Evolutionary conservation across 2,888 invertebrate species (phyloP), one percentile per base, ranked within the genome.

Genomic region (Liopterus haemorrhoidalis): DNA sequence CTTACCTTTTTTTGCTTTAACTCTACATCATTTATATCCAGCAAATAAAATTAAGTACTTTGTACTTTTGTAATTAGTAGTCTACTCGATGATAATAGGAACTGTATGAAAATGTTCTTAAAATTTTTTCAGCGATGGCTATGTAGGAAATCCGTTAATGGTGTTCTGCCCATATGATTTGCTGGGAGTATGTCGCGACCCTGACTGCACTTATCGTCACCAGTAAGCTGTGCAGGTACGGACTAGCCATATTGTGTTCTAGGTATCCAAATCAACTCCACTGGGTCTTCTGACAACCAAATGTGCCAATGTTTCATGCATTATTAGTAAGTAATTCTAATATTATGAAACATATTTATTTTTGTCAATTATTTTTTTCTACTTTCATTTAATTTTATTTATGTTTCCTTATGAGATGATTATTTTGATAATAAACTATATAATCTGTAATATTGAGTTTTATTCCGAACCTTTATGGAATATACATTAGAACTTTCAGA

Each of bases 121-220:
- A 18, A 38, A 3, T 21, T 46, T 40, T 51, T 52, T 36, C 40
- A 54, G 56, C 45, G 58, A 59, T 42, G 51, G 41, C 14, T 49
- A 53, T 33, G 47, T 50, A 30, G 55, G 56, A 12, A 62, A 67
- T 53, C 66, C 67, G 2, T 56, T 63, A 43, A 56, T 55, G 11
- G 63, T 63, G 31, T 52, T 66, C 49, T 68, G 67, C 52, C 67
- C 67, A 1, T 67, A 61, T 48, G 65, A 67, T 52, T 56, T 66
- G 21, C 57, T 63, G 49, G 67, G 67, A 39, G 61, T 57, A 18
- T 68, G 67, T 49, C 58, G 64, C 42, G 67, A 68, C 53, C 49
- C 59, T 37, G 66, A 65, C 41, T 68, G 67, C 55, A 52, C 54
- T 44, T 67, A 59, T 50, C 63, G 62, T 49, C 67, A 67, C 48